Base-by-base conservation (phyloP, 2,888 invertebrate genomes). In the Theretra japonica region DNA sequence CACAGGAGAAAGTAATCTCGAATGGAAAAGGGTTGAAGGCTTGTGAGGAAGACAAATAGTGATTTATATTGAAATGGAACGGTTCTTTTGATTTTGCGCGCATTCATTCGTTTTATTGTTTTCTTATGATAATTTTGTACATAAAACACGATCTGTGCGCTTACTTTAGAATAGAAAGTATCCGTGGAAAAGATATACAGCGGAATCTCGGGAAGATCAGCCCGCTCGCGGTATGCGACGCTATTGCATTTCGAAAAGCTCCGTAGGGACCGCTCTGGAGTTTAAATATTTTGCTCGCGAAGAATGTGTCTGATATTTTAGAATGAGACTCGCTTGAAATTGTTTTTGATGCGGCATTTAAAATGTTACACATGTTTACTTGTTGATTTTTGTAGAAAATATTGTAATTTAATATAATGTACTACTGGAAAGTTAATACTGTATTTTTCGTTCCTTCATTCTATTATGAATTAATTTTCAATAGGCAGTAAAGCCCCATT, bases 51-150 rank as follows among this genome's bases (percentile, higher is more conserved):
- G 86, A 86, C 84, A 85, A 85, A 87, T 84, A 84, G 82, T 80
- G 82, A 81, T 83, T 80, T 84, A 84, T 83, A 87, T 86, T 84
- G 83, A 83, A 86, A 88, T 81, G 77, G 80, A 82, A 81, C 78
- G 75, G 75, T 81, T 77, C 77, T 80, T 83, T 85, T 83, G 82
- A 84, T 84, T 83, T 83, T 80, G 78, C 78, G 77, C 73, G 75
- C 81, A 79, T 80, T 86, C 84, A 82, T 81, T 78, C 82, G 73
- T 82, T 82, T 83, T 86, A 87, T 87, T 86, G 82, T 82, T 85
- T 84, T 80, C 76, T 74, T 85, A 84, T 86, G 83, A 79, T 86
- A 85, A 86, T 83, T 69, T 77, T 73, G 72, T 69, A 73, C 57
- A 74, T 73, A 76, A 76, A 75, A 75, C 73, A 74, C 69, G 74